A percentile compares a stretch with the other conserved stretches of the same genome.
Evolutionary conservation across 2,888 invertebrate genomes (phyloP).

Genomic region (Rotaria magnacalcarata): DNA sequence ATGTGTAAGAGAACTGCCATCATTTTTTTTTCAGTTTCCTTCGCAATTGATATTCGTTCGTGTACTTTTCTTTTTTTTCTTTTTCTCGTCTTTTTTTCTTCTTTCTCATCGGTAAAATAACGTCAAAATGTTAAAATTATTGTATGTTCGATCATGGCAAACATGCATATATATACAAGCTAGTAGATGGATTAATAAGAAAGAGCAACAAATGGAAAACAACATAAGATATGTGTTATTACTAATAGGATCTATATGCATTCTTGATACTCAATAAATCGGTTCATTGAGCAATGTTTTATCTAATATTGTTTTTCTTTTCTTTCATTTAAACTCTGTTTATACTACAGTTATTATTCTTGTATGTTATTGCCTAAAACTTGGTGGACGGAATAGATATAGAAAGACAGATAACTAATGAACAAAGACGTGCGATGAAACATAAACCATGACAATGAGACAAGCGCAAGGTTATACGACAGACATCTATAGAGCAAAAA

Average conservation of each 20-base stretch:
- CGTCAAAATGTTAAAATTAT: constrained; percentile 15
- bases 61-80: neutral
- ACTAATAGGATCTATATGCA: neutral
- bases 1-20: constrained; percentile 1
- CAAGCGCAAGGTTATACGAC: neutral
- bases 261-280: neutral
- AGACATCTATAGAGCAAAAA: neutral
- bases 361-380: neutral
- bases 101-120: neutral
- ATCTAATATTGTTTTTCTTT: neutral
- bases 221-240: neutral
- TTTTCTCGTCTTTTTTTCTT: neutral
- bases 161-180: neutral
- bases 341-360: neutral
- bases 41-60: neutral
- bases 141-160: neutral
- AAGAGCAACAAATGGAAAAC: neutral
- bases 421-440: neutral
- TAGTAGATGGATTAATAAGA: neutral
- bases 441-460: neutral
- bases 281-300: neutral
- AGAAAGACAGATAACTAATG: neutral
- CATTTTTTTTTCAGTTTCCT: constrained; percentile 12
- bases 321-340: neutral
- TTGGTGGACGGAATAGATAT: neutral